These are phyloP conservation scores for Channa maculata DNA, from an alignment of 2,113 vertebrate species.

Conservation along the genomic window DNA sequence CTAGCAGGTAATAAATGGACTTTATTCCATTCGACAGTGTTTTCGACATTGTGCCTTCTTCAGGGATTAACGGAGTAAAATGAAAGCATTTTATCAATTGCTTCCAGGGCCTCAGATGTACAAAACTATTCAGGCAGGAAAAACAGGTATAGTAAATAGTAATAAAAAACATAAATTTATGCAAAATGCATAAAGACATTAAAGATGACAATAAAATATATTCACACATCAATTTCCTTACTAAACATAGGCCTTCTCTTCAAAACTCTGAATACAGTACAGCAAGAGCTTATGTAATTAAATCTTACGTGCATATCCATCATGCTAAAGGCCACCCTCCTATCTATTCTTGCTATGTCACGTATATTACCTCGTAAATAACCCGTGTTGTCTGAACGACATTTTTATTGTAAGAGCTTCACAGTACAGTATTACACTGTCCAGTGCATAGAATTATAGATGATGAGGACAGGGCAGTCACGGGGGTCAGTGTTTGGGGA, in stretches of 20 bases:
- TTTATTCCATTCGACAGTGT: conserved; percentile 7
- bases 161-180: background rate
- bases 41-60: conserved; percentile 8
- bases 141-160: conserved; percentile 1
- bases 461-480: conserved; percentile 45
- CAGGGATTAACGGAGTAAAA: conserved; percentile 6
- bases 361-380: conserved; percentile 5
- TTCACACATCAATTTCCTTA: conserved; percentile 15
- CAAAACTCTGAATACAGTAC: conserved; percentile 14
- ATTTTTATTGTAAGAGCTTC: conserved; percentile 35
- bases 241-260: conserved; percentile 10
- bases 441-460: conserved; percentile 31
- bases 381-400: conserved; percentile 9
- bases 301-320: background rate
- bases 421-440: conserved; percentile 7
- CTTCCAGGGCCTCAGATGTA: background rate
- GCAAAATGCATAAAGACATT: conserved; percentile 8
- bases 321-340: conserved; percentile 16
- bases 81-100: conserved; percentile 22
- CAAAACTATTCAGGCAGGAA: background rate
- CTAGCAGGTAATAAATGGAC: conserved; percentile 1
- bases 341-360: background rate
- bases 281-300: conserved; percentile 40
- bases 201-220: conserved; percentile 31
- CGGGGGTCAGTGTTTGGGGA: conserved; percentile 38